phyloP scores from a whole-genome alignment of 2,797 vertebrate species.

The Prionace glauca region DNA sequence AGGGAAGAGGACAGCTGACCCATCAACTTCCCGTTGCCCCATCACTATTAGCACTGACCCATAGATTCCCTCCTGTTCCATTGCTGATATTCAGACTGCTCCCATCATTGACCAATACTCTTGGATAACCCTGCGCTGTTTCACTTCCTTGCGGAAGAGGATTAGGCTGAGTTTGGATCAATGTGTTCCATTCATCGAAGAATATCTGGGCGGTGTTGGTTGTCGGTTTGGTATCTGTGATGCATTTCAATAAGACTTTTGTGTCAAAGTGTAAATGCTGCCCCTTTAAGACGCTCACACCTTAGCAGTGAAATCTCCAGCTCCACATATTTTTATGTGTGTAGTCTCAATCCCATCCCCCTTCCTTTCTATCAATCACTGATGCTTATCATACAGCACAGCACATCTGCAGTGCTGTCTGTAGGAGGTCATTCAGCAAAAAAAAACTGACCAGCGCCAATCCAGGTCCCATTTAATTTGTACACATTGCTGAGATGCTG shows the following conservation, averaged over 20 bases:
- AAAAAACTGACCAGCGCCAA: background rate
- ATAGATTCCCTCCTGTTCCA: background rate
- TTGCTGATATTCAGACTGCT: background rate
- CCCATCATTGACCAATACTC: background rate
- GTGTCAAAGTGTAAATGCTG: background rate
- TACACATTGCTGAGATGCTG: background rate
- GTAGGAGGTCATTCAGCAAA: background rate
- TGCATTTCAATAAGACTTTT: background rate
- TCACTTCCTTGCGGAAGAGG: background rate
- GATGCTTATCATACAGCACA: slow-evolving; percentile 15
- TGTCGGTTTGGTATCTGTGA: background rate
- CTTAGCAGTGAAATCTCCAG: background rate
- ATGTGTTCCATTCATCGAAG: background rate
- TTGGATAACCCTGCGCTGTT: background rate
- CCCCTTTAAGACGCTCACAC: slow-evolving; percentile 6
- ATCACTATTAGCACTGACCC: background rate
- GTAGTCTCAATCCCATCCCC: background rate
- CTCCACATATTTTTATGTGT: background rate
- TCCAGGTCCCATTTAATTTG: slow-evolving; percentile 3
- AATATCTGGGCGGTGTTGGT: background rate
- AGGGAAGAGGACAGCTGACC: background rate
- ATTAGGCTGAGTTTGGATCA: background rate
- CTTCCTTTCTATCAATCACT: slow-evolving; percentile 31
- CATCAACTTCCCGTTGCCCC: background rate
- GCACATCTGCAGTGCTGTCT: background rate